These are phyloP conservation scores for Agonum fuliginosum DNA, from an alignment of 2,888 invertebrate species.

Conservation along the genomic window DNA sequence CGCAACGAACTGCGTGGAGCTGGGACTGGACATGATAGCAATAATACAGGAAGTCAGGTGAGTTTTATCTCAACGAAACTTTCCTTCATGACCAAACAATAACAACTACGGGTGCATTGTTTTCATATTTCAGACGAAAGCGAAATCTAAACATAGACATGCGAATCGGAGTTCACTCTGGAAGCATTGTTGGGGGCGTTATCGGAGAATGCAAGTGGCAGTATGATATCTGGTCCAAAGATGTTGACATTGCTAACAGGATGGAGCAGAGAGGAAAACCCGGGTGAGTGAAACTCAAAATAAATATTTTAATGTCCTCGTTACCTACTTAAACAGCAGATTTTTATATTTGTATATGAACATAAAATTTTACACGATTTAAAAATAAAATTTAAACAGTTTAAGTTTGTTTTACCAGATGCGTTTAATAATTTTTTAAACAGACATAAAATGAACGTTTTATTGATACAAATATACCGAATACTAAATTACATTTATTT, in stretches of 20 bases:
- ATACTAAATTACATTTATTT: too few species aligned
- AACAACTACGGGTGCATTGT: too few species aligned
- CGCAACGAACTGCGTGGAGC: constrained; percentile 91
- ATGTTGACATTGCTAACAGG: constrained; percentile 95
- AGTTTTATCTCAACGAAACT: constrained; percentile 55
- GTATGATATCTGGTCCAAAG: constrained; percentile 96
- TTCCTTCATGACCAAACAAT: not conserved
- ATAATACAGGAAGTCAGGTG: constrained; percentile 89
- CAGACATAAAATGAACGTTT: too few species aligned
- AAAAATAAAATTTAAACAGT: too few species aligned
- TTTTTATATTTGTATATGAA: too few species aligned
- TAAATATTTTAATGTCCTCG: constrained; percentile 15
- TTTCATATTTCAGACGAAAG: constrained; percentile 76
- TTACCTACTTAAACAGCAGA: too few species aligned
- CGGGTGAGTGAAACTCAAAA: constrained; percentile 77
- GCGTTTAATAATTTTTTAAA: too few species aligned
- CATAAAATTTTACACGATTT: too few species aligned
- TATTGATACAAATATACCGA: too few species aligned
- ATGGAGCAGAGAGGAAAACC: constrained; percentile 95
- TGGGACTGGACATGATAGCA: constrained; percentile 94
- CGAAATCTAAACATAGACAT: constrained; percentile 92
- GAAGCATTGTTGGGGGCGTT: constrained; percentile 92
- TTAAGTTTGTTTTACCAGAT: too few species aligned
- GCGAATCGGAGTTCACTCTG: constrained; percentile 97
- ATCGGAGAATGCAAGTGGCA: constrained; percentile 97